Evolutionary conservation across 2,888 invertebrate genomes (phyloP).

Genomic region (Euplagia quadripunctaria): DNA sequence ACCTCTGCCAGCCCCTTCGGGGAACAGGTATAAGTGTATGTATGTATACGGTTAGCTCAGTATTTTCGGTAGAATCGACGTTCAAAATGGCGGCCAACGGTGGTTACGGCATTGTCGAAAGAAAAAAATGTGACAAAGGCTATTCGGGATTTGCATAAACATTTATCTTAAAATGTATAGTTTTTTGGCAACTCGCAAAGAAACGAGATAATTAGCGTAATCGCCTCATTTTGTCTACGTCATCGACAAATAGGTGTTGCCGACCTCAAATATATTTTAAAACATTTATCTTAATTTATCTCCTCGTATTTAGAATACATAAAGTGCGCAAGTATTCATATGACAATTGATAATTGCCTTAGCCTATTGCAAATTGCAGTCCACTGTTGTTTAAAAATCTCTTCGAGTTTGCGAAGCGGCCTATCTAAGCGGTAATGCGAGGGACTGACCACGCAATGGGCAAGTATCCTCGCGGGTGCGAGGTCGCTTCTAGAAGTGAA

Average conservation of each 20-base stretch:
- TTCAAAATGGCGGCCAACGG: slow-evolving; percentile 18
- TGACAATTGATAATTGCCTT: no score
- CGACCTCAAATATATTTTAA: slow-evolving; percentile 33
- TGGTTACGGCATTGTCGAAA: slow-evolving; percentile 29
- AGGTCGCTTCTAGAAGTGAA: no score
- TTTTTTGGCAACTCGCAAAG: slow-evolving; percentile 39
- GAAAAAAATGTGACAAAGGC: slow-evolving; percentile 31
- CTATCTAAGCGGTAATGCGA: no score
- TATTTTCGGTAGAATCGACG: neutral
- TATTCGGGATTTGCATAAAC: slow-evolving; percentile 25
- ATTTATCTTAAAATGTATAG: slow-evolving; percentile 31
- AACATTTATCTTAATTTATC: slow-evolving; percentile 4
- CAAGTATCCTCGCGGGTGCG: no score
- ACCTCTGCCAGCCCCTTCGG: no score
- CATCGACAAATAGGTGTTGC: slow-evolving; percentile 24
- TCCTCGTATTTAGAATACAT: neutral
- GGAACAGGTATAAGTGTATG: no score
- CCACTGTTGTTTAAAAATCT: no score
- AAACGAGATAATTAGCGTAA: slow-evolving; percentile 38
- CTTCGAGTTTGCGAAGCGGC: no score
- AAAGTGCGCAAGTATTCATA: neutral
- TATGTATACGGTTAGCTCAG: no score
- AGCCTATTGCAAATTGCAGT: no score
- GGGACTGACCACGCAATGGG: no score
- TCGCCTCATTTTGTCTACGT: slow-evolving; percentile 21